Percentiles rank a stretch among this genome's conserved stretches.
phyloP scores from a whole-genome alignment of 2,113 vertebrate genomes.

The Pachyramphus minor region DNA sequence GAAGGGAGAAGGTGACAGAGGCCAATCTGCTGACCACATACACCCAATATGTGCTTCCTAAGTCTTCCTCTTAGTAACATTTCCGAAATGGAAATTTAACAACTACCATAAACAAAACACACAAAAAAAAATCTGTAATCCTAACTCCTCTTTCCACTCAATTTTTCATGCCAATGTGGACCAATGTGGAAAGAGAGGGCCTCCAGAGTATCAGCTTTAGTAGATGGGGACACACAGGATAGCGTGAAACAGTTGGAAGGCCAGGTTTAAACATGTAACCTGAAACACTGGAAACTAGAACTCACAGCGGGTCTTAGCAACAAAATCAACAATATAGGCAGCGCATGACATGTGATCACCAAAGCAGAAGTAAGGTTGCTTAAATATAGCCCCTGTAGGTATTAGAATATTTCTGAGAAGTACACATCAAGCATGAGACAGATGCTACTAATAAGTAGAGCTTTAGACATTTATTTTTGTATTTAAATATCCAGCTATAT shows the following conservation, averaged over 20 bases:
- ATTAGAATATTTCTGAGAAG: constrained; percentile 75
- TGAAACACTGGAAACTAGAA: constrained; percentile 72
- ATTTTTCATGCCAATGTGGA: constrained; percentile 20
- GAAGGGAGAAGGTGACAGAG: neutral
- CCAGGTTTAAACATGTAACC: constrained; percentile 70
- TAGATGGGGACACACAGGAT: constrained; percentile 11
- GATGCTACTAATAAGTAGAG: constrained; percentile 71
- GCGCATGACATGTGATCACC: constrained; percentile 68
- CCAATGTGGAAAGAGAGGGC: constrained; percentile 40
- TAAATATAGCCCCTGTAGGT: constrained; percentile 74
- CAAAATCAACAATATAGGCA: constrained; percentile 75
- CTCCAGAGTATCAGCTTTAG: constrained; percentile 56
- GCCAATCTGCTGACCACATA: neutral
- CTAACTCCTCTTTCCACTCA: constrained; percentile 52
- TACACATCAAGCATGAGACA: constrained; percentile 69
- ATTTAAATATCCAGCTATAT: constrained; percentile 70
- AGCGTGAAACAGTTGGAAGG: constrained; percentile 66
- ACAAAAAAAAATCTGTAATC: constrained; percentile 34
- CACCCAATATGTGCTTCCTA: neutral
- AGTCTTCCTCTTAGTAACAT: neutral
- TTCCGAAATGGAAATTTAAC: constrained; percentile 52
- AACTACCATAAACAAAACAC: neutral
- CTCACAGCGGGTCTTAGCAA: constrained; percentile 70
- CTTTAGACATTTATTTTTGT: constrained; percentile 73
- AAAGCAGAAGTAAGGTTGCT: constrained; percentile 68